Evolutionary conservation across 1,140 invertebrate genomes (phyloP).

Genomic region (Lordiphosa stackelbergi): DNA sequence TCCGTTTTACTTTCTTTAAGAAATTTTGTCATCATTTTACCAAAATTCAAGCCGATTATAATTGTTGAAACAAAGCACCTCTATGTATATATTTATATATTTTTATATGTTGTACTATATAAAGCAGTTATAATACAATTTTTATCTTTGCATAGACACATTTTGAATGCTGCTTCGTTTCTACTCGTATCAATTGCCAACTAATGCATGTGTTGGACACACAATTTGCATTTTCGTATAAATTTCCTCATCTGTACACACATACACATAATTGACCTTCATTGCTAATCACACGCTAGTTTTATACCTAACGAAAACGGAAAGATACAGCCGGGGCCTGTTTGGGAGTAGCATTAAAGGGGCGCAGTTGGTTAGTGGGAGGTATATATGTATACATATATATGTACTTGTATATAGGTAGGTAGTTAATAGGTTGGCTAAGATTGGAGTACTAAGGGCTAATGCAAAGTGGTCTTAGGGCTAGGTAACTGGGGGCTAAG

Average conservation of each 20-base stretch:
- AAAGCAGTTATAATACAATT: conserved; percentile 42
- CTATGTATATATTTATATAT: conserved; percentile 25
- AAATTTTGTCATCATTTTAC: conserved; percentile 27
- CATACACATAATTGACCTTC: conserved; percentile 74
- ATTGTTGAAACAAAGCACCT: conserved; percentile 11
- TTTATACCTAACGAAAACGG: conserved; percentile 43
- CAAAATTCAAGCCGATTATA: conserved; percentile 20
- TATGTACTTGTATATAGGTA: conserved; percentile 25
- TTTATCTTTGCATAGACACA: conserved; percentile 52
- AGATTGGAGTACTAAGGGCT: conserved; percentile 8
- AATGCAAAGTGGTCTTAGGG: conserved; percentile 2
- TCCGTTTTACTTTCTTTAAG: conserved; percentile 69
- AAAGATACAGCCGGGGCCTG: conserved; percentile 3
- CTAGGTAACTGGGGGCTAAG: conserved; percentile 21
- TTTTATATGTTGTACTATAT: conserved; percentile 34
- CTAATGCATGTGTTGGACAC: background rate
- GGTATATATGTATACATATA: background rate
- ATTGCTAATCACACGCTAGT: conserved; percentile 76
- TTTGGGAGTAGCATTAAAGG: background rate
- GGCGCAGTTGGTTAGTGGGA: background rate
- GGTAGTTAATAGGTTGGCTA: conserved; percentile 26
- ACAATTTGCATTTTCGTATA: conserved; percentile 28
- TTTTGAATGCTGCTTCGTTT: conserved; percentile 60
- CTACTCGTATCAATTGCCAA: background rate
- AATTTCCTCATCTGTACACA: conserved; percentile 42